phyloP scores from a whole-genome alignment of 2,113 vertebrate genomes.

The Muntiacus reevesi region DNA sequence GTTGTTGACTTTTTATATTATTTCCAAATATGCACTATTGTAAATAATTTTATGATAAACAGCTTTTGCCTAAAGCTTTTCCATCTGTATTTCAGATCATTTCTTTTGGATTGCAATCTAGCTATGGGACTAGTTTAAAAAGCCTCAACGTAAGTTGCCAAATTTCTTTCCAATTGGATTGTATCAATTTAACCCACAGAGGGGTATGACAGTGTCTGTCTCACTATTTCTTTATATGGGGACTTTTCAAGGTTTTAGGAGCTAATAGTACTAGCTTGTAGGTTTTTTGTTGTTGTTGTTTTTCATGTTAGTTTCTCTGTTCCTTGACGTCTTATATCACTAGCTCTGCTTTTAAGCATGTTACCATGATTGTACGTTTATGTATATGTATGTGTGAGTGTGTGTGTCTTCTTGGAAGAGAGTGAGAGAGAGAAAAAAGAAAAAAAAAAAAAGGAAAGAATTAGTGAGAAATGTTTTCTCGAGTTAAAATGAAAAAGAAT shows the following conservation, averaged over 20 bases:
- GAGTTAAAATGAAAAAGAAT: background rate
- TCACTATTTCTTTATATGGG: background rate
- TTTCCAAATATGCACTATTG: background rate
- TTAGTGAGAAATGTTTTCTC: background rate
- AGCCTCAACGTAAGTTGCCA: background rate
- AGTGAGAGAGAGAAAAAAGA: background rate
- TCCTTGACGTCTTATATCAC: background rate
- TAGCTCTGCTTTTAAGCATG: background rate
- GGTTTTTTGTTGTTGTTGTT: background rate
- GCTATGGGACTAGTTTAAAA: background rate
- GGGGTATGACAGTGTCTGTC: background rate
- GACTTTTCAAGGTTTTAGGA: background rate
- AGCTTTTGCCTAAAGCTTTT: background rate
- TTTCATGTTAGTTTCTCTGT: background rate
- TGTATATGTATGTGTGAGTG: background rate
- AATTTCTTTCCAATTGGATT: background rate
- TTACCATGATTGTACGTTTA: background rate
- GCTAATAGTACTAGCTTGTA: background rate
- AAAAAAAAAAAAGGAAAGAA: background rate
- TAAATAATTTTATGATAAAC: background rate
- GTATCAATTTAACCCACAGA: background rate
- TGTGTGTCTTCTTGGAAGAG: background rate
- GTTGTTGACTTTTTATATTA: background rate
- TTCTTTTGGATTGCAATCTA: background rate
- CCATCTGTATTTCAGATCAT: background rate